Conservation (phyloP, 2,113 vertebrate species). For the Cercopithecus mona region DNA sequence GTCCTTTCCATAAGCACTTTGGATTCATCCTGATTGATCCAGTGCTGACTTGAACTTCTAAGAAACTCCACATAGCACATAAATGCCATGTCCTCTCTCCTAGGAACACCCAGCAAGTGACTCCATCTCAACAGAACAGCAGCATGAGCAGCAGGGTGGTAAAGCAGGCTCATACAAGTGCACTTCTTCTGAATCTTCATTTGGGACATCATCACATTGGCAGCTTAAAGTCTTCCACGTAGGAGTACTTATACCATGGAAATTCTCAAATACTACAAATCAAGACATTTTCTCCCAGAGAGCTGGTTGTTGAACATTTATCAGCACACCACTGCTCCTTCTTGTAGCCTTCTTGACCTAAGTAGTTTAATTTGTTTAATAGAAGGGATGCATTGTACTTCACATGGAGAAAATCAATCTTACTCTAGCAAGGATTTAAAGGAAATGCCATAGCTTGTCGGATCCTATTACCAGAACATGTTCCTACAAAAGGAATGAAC, state of each 20-base stretch:
- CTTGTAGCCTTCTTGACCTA: conserved; percentile 30
- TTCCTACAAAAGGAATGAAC: conserved; percentile 44
- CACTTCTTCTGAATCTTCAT: not conserved
- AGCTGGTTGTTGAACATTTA: conserved; percentile 18
- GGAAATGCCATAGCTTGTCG: conserved; percentile 48
- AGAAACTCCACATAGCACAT: not conserved
- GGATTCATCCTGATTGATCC: not conserved
- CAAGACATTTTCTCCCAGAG: not conserved
- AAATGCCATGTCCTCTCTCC: not conserved
- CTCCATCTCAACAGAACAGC: not conserved
- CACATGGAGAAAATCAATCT: conserved; percentile 69
- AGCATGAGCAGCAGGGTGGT: accelerated
- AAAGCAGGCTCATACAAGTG: accelerated
- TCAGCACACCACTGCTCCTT: conserved; percentile 39
- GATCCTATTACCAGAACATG: conserved; percentile 53
- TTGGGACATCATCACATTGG: not conserved
- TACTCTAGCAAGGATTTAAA: conserved; percentile 56
- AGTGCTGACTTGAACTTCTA: not conserved
- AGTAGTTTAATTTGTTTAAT: conserved; percentile 70
- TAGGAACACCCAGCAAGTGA: not conserved
- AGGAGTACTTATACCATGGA: not conserved
- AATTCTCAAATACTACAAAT: conserved; percentile 8
- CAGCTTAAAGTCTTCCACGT: not conserved
- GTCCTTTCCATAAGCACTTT: not conserved
- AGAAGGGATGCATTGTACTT: conserved; percentile 44